Evolutionary conservation across 2,888 invertebrate genomes (phyloP).

Genomic region (Lasiommata megera): DNA sequence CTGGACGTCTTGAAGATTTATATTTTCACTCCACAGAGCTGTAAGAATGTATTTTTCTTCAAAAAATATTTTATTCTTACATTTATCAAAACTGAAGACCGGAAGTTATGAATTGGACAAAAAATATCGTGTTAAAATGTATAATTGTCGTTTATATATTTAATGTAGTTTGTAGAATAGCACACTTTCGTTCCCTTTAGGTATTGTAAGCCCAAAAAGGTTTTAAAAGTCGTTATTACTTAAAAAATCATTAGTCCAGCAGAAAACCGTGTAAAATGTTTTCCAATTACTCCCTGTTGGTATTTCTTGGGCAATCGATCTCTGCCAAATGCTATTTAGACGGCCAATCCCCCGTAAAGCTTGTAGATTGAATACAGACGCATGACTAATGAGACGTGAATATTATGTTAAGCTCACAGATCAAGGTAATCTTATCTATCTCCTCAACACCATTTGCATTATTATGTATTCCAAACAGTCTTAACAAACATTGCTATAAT

Average conservation of each 20-base stretch:
- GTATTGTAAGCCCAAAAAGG: too few relatives aligned
- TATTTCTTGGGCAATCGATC: slow-evolving; percentile 2
- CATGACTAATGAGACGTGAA: background rate
- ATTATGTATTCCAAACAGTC: too few relatives aligned
- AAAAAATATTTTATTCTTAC: background rate
- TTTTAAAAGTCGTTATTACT: too few relatives aligned
- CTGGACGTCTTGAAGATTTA: slow-evolving; percentile 8
- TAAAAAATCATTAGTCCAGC: background rate
- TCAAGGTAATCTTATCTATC: background rate
- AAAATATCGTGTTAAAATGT: too few relatives aligned
- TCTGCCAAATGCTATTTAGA: background rate
- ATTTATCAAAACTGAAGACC: background rate
- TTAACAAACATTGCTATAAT: too few relatives aligned
- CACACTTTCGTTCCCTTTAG: too few relatives aligned
- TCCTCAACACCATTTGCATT: too few relatives aligned
- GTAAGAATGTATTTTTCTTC: slow-evolving; percentile 1
- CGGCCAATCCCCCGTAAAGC: background rate
- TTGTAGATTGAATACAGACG: background rate
- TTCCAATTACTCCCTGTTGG: background rate
- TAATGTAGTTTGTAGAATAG: too few relatives aligned
- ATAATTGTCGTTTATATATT: too few relatives aligned
- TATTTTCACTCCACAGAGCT: background rate
- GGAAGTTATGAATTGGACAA: too few relatives aligned
- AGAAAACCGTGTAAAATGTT: background rate
- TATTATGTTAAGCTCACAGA: background rate